Evolutionary conservation across 2,888 invertebrate species (phyloP), one percentile per base, ranked within the genome.

Genomic region (Napeogenes inachia): DNA sequence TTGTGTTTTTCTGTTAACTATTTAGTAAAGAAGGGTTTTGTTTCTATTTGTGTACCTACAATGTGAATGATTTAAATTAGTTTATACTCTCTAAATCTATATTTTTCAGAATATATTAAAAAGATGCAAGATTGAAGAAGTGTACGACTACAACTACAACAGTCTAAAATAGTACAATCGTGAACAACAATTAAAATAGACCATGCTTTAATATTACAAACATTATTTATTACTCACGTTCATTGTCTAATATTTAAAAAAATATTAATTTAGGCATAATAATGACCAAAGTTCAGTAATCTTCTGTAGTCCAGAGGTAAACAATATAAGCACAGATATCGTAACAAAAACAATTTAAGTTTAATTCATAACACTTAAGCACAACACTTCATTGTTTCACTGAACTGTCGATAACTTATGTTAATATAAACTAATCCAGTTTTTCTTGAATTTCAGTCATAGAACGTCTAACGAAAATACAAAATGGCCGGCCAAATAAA

Each of bases 401-500:
- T 65, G 38, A 54, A 62, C 30, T 57, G 50, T 57, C 54, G 47
- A 67, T 62, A 61, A 61, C 64, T 68, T 62, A 65, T 57, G 56
- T 57, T 62, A 59, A 45, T 60, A 72, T 75, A 72, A 72, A 75
- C 76, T 76, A 69, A 67, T 71, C 70, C 75, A 77, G 76, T 80
- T 85, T 83, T 83, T 77, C 79, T 79, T 79, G 73, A 77, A 78
- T 74, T 78, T 77, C 79, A 78, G 75, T 77, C 79, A 76, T 64
- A 64, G 61, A 64, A 33, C 61, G 66, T 68, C 72, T 76, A 70
- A 71, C 68, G 74, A 82, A 84, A 82, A 84, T 81, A 82, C 87
- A 89, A 89, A 82, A 89, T 89, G 89, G 89, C 89, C 82, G 87
- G 76, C 76, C 72, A 77, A 81, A 83, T 73, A 73, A 73, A 70